These are phyloP conservation scores for Cosmorhoe ocellata DNA, from an alignment of 2,888 invertebrate species.

Conservation along the genomic window DNA sequence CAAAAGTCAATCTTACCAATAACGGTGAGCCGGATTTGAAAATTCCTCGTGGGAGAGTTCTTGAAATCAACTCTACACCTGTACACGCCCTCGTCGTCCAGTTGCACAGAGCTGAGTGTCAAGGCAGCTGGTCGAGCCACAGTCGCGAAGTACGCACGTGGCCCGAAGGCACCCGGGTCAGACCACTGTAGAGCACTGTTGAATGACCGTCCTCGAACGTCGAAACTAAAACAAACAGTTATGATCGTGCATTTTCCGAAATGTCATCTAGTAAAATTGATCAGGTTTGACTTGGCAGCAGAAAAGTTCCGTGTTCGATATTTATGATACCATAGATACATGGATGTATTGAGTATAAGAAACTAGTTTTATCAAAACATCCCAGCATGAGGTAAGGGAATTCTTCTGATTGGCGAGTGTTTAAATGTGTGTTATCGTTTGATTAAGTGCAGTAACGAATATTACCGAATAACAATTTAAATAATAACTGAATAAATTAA, in stretches of 20 bases:
- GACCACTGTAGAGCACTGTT: constrained; percentile 93
- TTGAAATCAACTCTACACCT: constrained; percentile 95
- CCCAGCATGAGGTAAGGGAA: no score
- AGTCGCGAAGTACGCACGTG: constrained; percentile 92
- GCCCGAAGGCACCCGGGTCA: constrained; percentile 91
- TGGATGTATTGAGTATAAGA: no score
- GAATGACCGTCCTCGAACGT: constrained; percentile 91
- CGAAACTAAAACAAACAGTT: constrained; percentile 85
- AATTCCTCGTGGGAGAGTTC: constrained; percentile 93
- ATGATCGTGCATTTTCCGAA: neutral
- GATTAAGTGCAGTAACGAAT: no score
- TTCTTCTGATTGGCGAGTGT: no score
- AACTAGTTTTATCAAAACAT: no score
- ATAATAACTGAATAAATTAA: neutral
- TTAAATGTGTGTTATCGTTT: no score
- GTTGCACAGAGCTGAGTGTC: constrained; percentile 91
- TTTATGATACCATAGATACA: no score
- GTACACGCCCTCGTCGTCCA: constrained; percentile 93
- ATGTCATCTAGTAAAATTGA: no score
- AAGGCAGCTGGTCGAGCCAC: constrained; percentile 91
- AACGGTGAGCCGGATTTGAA: constrained; percentile 93
- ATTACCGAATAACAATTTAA: no score
- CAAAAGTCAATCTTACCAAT: constrained; percentile 86
- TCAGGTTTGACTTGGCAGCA: no score
- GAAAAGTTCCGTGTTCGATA: no score